phyloP scores from a whole-genome alignment of 2,888 invertebrate genomes.

The Melipona beecheii region DNA sequence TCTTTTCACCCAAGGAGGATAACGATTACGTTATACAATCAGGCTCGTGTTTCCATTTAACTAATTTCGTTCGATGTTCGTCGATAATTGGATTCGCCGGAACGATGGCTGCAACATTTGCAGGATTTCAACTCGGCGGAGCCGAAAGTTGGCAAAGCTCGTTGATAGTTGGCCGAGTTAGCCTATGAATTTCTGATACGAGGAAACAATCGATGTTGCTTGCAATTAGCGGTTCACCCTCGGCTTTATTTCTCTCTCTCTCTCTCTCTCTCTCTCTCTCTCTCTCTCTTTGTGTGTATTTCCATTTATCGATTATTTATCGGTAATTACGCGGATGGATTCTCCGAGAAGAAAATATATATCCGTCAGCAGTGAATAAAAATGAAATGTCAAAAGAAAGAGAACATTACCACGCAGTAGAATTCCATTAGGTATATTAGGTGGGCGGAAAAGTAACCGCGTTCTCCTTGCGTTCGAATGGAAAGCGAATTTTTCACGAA shows the following conservation, averaged over 20 bases:
- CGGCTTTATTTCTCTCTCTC: neutral
- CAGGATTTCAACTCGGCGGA: slow-evolving; percentile 23
- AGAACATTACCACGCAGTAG: too few species aligned
- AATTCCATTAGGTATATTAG: too few species aligned
- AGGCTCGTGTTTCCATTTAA: slow-evolving; percentile 4
- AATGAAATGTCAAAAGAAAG: too few species aligned
- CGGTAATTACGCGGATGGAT: neutral
- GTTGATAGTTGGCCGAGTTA: slow-evolving; percentile 30
- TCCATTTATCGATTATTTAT: slow-evolving; percentile 1
- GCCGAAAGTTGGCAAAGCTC: slow-evolving; percentile 18
- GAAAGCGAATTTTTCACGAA: too few species aligned
- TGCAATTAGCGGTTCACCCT: slow-evolving; percentile 27
- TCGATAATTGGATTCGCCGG: slow-evolving; percentile 16
- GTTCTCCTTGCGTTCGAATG: too few species aligned
- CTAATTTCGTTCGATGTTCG: slow-evolving; percentile 15
- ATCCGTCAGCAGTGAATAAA: too few species aligned
- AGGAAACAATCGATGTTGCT: slow-evolving; percentile 18
- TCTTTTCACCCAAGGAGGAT: neutral
- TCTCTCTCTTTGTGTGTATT: neutral
- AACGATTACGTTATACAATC: neutral
- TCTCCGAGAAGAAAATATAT: neutral
- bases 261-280: neutral
- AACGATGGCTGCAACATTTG: slow-evolving; percentile 8
- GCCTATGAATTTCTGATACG: slow-evolving; percentile 32
- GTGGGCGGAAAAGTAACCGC: too few species aligned